Evolutionary conservation across 2,113 vertebrate species (phyloP).

Genomic region (Lanius collurio): DNA sequence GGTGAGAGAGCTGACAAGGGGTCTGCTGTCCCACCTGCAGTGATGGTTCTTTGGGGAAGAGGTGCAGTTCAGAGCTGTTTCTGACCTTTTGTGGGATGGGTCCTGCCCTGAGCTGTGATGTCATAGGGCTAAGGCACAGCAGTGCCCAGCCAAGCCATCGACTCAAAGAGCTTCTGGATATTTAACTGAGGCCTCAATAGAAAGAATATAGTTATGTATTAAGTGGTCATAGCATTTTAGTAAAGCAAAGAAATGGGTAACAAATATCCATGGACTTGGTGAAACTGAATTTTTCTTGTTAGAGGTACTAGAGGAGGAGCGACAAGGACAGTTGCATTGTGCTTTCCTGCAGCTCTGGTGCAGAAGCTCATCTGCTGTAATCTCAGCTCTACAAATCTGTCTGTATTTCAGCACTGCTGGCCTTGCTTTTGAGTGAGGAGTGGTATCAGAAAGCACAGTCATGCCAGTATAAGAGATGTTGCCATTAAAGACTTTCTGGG

Average conservation of each 20-base stretch:
- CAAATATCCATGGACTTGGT: background rate
- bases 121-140: fast-evolving
- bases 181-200: background rate
- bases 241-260: background rate
- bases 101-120: background rate
- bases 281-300: background rate
- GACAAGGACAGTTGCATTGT: background rate
- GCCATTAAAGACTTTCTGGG: background rate
- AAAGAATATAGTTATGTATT: background rate
- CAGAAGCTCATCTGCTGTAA: background rate
- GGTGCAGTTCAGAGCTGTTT: fast-evolving
- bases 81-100: background rate
- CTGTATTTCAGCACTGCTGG: background rate
- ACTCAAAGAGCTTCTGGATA: background rate
- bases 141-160: background rate
- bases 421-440: background rate
- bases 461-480: background rate
- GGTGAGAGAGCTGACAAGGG: background rate
- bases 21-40: background rate
- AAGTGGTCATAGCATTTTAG: background rate
- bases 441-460: background rate
- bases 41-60: background rate
- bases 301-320: background rate
- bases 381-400: background rate
- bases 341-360: background rate